Conservation (phyloP, 2,797 vertebrate species). For the Rhynchonycteris naso region DNA sequence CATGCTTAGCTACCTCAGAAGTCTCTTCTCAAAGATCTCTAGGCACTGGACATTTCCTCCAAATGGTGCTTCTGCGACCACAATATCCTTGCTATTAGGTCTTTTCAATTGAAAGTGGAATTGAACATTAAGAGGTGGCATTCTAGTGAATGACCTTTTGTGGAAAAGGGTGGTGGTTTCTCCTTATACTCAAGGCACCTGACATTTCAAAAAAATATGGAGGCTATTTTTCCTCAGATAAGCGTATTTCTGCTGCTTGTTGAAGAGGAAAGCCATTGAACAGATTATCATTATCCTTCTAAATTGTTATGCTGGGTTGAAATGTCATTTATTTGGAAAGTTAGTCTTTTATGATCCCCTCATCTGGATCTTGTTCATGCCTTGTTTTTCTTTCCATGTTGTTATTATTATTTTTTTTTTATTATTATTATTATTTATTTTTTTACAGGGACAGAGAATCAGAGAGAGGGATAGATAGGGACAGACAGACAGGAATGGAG, state of each 20-base stretch:
- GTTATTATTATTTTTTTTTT: too few species aligned
- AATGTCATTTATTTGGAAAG: constrained; percentile 43
- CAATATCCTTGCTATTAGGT: background rate
- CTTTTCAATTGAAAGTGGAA: background rate
- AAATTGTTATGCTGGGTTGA: background rate
- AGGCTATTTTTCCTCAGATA: background rate
- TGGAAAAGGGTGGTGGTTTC: constrained; percentile 29
- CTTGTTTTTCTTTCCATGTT: background rate
- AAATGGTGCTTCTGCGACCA: constrained; percentile 1
- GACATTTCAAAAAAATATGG: constrained; percentile 57
- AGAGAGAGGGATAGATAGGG: too few species aligned
- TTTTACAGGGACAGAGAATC: too few species aligned
- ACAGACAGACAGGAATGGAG: too few species aligned
- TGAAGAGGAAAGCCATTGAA: background rate
- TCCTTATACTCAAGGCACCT: constrained; percentile 41
- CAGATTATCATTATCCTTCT: background rate
- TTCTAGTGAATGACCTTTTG: constrained; percentile 51
- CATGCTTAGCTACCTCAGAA: background rate
- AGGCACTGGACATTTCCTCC: background rate
- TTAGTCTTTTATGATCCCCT: background rate
- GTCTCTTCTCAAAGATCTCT: background rate
- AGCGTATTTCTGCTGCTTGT: background rate
- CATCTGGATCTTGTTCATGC: background rate
- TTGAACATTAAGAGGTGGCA: constrained; percentile 19
- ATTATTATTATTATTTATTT: too few species aligned